Evolutionary conservation across 92 coral and sea anemone genomes (phyloP), one percentile per base, ranked within the genome.

Genomic region (Epizoanthus ramosus): DNA sequence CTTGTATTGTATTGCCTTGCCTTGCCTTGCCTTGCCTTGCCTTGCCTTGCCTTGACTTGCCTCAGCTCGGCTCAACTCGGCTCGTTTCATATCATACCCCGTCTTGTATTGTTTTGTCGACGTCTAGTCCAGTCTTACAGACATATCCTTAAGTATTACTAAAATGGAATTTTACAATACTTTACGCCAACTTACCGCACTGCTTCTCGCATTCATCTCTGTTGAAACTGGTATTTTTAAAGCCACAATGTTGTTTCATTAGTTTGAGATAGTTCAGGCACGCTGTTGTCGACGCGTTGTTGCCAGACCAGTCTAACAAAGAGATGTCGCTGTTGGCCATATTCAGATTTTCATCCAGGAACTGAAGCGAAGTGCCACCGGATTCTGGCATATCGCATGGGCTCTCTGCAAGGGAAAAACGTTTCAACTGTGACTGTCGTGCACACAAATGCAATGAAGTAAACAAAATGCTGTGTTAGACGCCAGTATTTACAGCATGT

Each of bases 141-240:
- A 0, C 53, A 14, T 47, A 47, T 47, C 53, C 13, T 14, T 47
- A 50, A 50, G 15, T 50, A 50, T 13, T 18, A 52, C 6, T 39
- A 74, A 19, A 2, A 74, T 8, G 10, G 13, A 75, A 53, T 10
- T 57, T 28, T 24, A 19, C 21, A 10, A 16, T 17, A 41, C 5
- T 8, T 15, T 28, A 19, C 24, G 17, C 59, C 8, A 15, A 86
- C 98, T 91, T 93, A 95, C 98, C 53, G 79, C 98, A 95, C 80
- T 89, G 86, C 63, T 65, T 65, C 24, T 91, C 93, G 85, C 98
- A 95, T 69, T 88, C 90, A 19, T 60, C 80, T 68, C 87, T 75
- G 12, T 58, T 64, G 45, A 83, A 76, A 2, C 90, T 87, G 28
- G 90, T 45, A 19, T 79, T 83, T n/a, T 50, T 80, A 0, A 72